These are phyloP conservation scores for Margaritifera margaritifera DNA, from an alignment of 2,888 invertebrate genomes.

Conservation along the genomic window DNA sequence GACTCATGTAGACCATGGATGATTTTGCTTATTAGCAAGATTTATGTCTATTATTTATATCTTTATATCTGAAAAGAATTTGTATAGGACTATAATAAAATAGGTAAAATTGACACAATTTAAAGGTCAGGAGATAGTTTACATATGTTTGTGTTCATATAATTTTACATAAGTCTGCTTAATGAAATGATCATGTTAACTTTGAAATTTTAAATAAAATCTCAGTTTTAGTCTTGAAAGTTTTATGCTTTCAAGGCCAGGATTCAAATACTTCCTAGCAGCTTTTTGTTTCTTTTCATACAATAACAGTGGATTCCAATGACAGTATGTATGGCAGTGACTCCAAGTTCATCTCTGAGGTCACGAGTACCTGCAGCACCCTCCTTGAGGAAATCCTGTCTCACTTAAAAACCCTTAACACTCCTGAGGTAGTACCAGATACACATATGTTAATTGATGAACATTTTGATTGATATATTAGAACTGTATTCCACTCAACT, in stretches of 20 bases:
- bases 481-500: too few species aligned
- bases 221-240: neutral
- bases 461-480: neutral
- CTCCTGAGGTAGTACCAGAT: conserved; percentile 69
- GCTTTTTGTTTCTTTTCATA: conserved; percentile 6
- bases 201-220: neutral
- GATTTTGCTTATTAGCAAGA: too few species aligned
- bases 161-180: too few species aligned
- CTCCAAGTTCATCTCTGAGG: conserved; percentile 86
- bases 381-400: conserved; percentile 85
- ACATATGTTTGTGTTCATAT: too few species aligned
- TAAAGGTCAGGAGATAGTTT: too few species aligned
- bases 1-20: too few species aligned
- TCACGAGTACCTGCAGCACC: conserved; percentile 77
- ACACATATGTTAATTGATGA: too few species aligned
- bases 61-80: too few species aligned
- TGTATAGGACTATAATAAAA: too few species aligned
- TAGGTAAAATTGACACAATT: too few species aligned
- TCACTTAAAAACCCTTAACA: conserved; percentile 81
- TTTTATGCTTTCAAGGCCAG: neutral
- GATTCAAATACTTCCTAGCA: neutral
- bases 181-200: too few species aligned
- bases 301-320: conserved; percentile 87
- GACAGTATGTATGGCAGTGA: conserved; percentile 93
- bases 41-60: too few species aligned